Evolutionary conservation across 2,797 vertebrate genomes (phyloP).

Genomic region (Hozukius guyotensis): DNA sequence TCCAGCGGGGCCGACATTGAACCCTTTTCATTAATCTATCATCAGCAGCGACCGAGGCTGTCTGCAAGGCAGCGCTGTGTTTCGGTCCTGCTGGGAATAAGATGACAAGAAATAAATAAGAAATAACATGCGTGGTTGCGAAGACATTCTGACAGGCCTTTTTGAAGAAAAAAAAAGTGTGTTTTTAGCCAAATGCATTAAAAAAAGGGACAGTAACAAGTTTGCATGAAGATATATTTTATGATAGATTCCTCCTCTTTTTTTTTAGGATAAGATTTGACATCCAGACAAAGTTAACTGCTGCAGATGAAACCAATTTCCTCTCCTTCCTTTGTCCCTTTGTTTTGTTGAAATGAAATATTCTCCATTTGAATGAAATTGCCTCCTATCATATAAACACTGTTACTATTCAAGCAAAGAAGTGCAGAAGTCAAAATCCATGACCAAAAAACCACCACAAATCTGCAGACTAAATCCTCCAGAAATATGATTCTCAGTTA

Average conservation of each 20-base stretch:
- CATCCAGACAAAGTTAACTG: slow-evolving; percentile 7
- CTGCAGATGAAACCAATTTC: slow-evolving; percentile 30
- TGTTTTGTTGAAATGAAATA: slow-evolving; percentile 29
- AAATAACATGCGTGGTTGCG: slow-evolving; percentile 40
- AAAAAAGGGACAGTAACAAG: background rate
- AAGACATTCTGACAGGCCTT: slow-evolving; percentile 26
- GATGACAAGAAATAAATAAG: slow-evolving; percentile 40
- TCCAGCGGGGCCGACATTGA: slow-evolving; percentile 59
- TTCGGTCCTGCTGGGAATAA: slow-evolving; percentile 46
- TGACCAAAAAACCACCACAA: background rate
- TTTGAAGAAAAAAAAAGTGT: background rate
- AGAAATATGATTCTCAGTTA: slow-evolving; percentile 8
- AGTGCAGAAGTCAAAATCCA: background rate
- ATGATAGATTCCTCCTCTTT: background rate
- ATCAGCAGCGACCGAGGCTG: slow-evolving; percentile 68
- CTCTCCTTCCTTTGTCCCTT: slow-evolving; percentile 8
- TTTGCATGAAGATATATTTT: background rate
- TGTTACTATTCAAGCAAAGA: background rate
- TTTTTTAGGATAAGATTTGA: background rate
- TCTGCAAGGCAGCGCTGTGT: slow-evolving; percentile 43
- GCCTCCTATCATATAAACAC: background rate
- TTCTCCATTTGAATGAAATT: slow-evolving; percentile 11
- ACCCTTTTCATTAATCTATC: slow-evolving; percentile 82
- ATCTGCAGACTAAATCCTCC: background rate
- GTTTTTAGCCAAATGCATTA: slow-evolving; percentile 10